A percentile compares a stretch with the other conserved stretches of the same genome.
Conservation (phyloP, 2,797 vertebrate genomes). For the Mareca penelope region DNA sequence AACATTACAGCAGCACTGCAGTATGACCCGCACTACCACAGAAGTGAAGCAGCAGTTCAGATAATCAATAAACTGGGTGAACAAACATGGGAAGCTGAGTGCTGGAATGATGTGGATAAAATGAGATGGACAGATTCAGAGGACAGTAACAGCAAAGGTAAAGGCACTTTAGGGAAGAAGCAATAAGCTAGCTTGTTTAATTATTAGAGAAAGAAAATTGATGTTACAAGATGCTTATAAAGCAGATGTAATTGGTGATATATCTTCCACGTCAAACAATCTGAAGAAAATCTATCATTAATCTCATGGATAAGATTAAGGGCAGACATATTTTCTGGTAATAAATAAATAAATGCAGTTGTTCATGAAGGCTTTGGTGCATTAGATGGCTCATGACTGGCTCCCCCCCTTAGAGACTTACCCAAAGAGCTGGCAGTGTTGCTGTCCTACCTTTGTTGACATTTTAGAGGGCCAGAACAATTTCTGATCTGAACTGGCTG, state of each 20-base stretch:
- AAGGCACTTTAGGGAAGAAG: neutral
- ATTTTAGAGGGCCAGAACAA: neutral
- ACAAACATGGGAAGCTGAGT: neutral
- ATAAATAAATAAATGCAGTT: neutral
- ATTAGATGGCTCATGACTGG: neutral
- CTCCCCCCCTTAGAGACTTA: neutral
- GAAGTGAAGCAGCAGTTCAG: neutral
- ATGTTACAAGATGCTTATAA: neutral
- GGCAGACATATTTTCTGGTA: neutral
- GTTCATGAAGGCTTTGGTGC: neutral
- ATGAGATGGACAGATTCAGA: neutral
- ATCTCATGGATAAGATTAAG: neutral
- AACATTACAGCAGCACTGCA: neutral
- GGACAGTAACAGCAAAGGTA: neutral
- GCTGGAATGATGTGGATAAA: neutral
- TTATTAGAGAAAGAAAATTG: neutral
- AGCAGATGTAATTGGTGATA: neutral
- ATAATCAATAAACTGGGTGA: neutral
- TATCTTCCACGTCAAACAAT: neutral
- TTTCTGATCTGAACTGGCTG: neutral
- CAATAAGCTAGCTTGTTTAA: neutral
- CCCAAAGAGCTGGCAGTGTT: neutral
- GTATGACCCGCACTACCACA: fast-evolving
- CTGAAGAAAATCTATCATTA: neutral
- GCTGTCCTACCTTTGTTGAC: neutral